Percentiles rank a stretch among this genome's conserved stretches.
phyloP scores from a whole-genome alignment of 92 coral and sea anemone genomes.

The Nematostella vectensis region DNA sequence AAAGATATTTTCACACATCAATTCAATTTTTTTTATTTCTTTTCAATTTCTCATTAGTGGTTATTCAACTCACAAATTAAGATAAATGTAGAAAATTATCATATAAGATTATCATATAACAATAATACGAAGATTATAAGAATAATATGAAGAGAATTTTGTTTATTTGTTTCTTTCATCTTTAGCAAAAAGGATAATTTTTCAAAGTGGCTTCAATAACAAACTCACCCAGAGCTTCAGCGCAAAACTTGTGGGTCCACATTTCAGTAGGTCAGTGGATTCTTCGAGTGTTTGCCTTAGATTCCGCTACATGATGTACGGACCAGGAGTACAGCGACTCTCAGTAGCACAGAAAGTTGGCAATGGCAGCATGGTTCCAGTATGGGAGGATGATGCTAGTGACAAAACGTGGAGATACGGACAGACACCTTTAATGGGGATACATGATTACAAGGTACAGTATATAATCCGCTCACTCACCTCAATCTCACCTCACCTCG shows the following conservation, averaged over 20 bases:
- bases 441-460: constrained; percentile 19
- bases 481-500: not conserved
- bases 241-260: constrained; percentile 20
- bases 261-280: constrained; percentile 22
- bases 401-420: constrained; percentile 34
- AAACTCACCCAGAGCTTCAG: not conserved
- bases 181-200: not conserved
- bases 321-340: constrained; percentile 25
- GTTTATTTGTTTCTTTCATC: too few relatives aligned
- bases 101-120: too few relatives aligned
- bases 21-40: too few relatives aligned
- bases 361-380: not conserved
- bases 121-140: too few relatives aligned
- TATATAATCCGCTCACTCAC: too few relatives aligned
- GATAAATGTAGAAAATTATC: too few relatives aligned
- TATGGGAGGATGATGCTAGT: constrained; percentile 33
- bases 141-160: too few relatives aligned
- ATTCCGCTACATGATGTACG: constrained; percentile 37
- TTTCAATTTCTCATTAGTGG: too few relatives aligned
- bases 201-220: not conserved
- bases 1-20: too few relatives aligned
- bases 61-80: too few relatives aligned
- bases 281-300: constrained; percentile 27
- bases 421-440: constrained; percentile 30
- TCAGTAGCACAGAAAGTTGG: constrained; percentile 7